Evolutionary conservation across 2,888 invertebrate species (phyloP).

Genomic region (Diarsia dahlii): DNA sequence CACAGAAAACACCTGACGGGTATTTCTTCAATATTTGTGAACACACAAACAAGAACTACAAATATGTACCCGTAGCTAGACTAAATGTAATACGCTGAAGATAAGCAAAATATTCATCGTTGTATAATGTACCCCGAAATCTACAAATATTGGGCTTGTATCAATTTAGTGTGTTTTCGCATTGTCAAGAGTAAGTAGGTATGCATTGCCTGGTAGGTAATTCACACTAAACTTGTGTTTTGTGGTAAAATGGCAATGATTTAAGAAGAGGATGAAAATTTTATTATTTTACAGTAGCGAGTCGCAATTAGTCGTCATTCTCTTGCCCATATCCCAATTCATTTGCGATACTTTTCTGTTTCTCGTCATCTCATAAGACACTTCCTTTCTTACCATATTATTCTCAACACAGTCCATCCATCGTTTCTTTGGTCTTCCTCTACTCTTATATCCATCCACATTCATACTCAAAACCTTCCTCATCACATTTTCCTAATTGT

Average conservation of each 20-base stretch:
- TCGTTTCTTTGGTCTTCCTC: too few species aligned
- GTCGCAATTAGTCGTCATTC: too few species aligned
- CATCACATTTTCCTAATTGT: too few species aligned
- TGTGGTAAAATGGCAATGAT: neutral
- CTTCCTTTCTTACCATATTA: too few species aligned
- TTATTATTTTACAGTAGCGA: neutral
- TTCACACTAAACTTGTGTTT: conserved; percentile 31
- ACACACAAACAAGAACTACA: conserved; percentile 23
- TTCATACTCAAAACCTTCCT: too few species aligned
- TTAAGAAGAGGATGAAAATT: neutral
- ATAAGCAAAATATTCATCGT: conserved; percentile 15
- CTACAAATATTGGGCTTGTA: conserved; percentile 51
- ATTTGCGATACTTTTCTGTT: too few species aligned
- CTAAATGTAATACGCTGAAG: conserved; percentile 14
- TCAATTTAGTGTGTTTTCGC: conserved; percentile 21
- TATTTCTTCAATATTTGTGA: conserved; percentile 29
- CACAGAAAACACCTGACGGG: conserved; percentile 9
- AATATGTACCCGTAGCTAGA: neutral
- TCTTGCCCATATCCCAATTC: too few species aligned
- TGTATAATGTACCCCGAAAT: conserved; percentile 35
- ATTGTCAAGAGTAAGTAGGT: conserved; percentile 35
- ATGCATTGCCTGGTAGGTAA: conserved; percentile 11
- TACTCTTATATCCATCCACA: too few species aligned
- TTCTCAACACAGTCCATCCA: too few species aligned
- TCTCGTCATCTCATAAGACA: too few species aligned